Conservation (phyloP, 2,113 vertebrate species). For the Eubucco bourcierii region DNA sequence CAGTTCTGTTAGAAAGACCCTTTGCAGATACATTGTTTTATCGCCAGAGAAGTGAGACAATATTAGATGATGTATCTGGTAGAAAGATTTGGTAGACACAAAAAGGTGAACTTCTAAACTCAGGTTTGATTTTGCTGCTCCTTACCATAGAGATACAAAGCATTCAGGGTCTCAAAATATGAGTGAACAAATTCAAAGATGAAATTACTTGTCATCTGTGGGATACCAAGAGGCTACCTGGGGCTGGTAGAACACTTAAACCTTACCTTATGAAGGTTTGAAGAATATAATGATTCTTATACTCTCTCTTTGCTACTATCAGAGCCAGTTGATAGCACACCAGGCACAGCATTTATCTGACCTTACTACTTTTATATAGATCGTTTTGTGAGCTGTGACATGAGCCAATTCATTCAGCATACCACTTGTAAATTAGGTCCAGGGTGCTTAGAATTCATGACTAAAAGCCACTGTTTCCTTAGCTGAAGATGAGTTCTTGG, state of each 20-base stretch:
- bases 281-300: fast-evolving
- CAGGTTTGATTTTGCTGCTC: not conserved
- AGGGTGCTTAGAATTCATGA: not conserved
- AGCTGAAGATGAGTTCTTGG: not conserved
- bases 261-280: not conserved
- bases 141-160: not conserved
- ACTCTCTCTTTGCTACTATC: not conserved
- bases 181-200: not conserved
- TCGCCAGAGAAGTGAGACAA: not conserved
- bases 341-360: not conserved
- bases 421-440: not conserved
- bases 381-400: not conserved
- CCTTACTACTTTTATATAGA: not conserved
- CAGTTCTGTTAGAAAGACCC: not conserved
- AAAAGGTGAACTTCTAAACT: not conserved
- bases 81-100: not conserved
- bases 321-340: not conserved
- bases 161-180: not conserved
- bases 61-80: not conserved
- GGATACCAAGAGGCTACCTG: not conserved
- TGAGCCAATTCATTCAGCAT: not conserved
- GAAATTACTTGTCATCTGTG: not conserved
- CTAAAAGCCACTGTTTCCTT: not conserved
- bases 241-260: not conserved
- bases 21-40: not conserved